These are phyloP conservation scores for Sternarchorhynchus goeldii DNA, from an alignment of 2,797 vertebrate genomes.

Conservation along the genomic window DNA sequence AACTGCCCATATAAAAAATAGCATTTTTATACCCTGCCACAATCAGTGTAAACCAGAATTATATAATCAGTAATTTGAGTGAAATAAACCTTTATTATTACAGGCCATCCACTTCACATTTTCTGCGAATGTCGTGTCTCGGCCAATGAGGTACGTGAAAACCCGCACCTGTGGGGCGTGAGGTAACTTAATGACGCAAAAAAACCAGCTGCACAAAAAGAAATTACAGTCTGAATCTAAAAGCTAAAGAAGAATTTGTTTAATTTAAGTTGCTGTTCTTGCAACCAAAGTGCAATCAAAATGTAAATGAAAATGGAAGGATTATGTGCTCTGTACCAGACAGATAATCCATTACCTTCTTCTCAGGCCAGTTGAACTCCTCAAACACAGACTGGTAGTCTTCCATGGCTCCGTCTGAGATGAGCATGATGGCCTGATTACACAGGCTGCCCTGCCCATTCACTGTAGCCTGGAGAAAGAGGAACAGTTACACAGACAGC, in stretches of 20 bases:
- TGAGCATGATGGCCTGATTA: conserved; percentile 99
- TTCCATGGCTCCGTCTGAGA: conserved; percentile 96
- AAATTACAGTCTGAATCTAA: not conserved
- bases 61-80: not conserved
- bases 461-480: conserved; percentile 77
- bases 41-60: too few species aligned
- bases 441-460: conserved; percentile 91
- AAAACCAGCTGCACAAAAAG: not conserved
- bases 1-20: too few species aligned
- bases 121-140: conserved; percentile 94
- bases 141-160: conserved; percentile 96
- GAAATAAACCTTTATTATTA: conserved; percentile 90
- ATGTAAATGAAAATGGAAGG: too few species aligned
- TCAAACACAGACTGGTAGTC: conserved; percentile 90
- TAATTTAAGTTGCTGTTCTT: not conserved
- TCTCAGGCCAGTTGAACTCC: conserved; percentile 95
- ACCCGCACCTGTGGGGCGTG: conserved; percentile 83
- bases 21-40: too few species aligned
- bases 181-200: not conserved
- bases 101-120: conserved; percentile 96
- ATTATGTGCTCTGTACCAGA: not conserved
- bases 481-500: conserved; percentile 48
- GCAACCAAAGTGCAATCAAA: not conserved
- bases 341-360: conserved; percentile 77
- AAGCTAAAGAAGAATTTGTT: not conserved